Percentiles rank a stretch among this genome's conserved stretches.
Evolutionary conservation across 2,888 invertebrate genomes (phyloP).

Genomic region (Cenopis cana): DNA sequence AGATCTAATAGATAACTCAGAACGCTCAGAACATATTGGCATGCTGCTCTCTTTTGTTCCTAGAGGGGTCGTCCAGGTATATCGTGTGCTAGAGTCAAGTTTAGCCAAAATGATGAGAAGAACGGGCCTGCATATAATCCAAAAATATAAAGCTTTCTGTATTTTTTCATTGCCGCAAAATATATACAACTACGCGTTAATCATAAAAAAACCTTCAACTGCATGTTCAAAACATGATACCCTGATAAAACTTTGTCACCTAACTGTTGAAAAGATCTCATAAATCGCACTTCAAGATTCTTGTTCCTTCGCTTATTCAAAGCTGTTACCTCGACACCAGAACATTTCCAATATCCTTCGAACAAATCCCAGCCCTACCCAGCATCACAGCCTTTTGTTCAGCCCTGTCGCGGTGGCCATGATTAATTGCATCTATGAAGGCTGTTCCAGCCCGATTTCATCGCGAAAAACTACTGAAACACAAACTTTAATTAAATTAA

Average conservation of each 20-base stretch:
- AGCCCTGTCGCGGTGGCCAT: conserved; percentile 65
- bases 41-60: too few species aligned
- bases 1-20: too few species aligned
- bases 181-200: too few species aligned
- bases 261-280: not conserved
- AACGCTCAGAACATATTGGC: too few species aligned
- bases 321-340: conserved; percentile 1
- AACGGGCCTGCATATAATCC: too few species aligned
- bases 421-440: conserved; percentile 82
- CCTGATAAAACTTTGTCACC: not conserved
- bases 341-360: conserved; percentile 14
- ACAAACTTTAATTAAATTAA: conserved; percentile 66
- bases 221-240: too few species aligned
- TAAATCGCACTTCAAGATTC: not conserved
- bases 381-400: conserved; percentile 64
- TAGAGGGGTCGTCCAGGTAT: too few species aligned
- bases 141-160: too few species aligned
- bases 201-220: too few species aligned
- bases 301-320: not conserved
- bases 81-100: too few species aligned
- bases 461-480: conserved; percentile 68
- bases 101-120: too few species aligned
- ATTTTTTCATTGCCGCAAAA: too few species aligned
- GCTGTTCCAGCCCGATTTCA: conserved; percentile 56
- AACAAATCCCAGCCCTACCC: conserved; percentile 52